These are phyloP conservation scores for Lepas anatifera DNA, from an alignment of 2,888 invertebrate genomes.

Conservation along the genomic window DNA sequence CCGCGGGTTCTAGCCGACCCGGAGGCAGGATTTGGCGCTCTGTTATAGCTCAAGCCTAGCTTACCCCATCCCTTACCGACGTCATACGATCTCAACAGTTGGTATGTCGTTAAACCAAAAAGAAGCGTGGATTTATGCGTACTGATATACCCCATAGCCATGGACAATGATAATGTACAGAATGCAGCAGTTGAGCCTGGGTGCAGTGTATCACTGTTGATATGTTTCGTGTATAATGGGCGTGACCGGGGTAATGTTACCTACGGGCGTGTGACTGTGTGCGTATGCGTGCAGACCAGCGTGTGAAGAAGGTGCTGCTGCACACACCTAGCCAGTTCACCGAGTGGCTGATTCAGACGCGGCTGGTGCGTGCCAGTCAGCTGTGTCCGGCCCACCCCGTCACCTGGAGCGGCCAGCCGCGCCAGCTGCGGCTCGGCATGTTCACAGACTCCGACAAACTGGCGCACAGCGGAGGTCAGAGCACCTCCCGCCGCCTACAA, in stretches of 20 bases:
- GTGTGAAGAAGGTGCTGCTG: slow-evolving; percentile 70
- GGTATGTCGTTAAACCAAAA: too few species aligned
- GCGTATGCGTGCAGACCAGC: slow-evolving; percentile 44
- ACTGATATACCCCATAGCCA: too few species aligned
- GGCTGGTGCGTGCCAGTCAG: slow-evolving; percentile 43
- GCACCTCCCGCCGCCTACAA: too few species aligned
- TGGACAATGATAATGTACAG: too few species aligned
- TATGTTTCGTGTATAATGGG: neutral
- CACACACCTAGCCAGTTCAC: slow-evolving; percentile 71
- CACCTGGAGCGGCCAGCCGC: slow-evolving; percentile 29
- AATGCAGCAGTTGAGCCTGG: neutral
- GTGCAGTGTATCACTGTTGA: neutral
- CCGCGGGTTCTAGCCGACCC: too few species aligned
- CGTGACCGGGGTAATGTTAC: neutral
- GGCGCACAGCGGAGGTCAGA: slow-evolving; percentile 19
- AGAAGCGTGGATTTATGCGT: too few species aligned
- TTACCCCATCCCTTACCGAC: too few species aligned
- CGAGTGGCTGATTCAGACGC: slow-evolving; percentile 80
- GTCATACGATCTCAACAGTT: too few species aligned
- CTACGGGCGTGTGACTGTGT: neutral
- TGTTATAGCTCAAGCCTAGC: too few species aligned
- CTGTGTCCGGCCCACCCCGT: neutral
- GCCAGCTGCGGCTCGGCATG: slow-evolving; percentile 67
- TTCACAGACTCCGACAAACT: slow-evolving; percentile 74
- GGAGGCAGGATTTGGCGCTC: too few species aligned